Conservation (phyloP, 2,888 invertebrate genomes). For the Cosmorhoe ocellata region DNA sequence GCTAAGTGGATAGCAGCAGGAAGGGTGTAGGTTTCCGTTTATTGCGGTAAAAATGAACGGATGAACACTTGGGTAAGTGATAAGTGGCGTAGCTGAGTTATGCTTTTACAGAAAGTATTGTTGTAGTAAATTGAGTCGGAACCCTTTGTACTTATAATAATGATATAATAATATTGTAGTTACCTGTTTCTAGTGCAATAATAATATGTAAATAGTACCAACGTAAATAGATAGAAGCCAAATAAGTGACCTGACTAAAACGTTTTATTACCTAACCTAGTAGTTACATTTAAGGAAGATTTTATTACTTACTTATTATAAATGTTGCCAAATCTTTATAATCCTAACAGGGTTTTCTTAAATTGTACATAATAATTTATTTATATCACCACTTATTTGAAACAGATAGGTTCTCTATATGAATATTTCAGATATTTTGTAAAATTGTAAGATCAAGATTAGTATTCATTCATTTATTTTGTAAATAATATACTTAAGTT, state of each 20-base stretch:
- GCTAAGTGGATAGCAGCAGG: no score
- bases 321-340: conserved; percentile 51
- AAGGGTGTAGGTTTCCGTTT: neutral
- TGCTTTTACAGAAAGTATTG: neutral
- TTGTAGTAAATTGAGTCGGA: neutral
- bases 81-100: neutral
- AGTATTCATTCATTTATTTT: conserved; percentile 10
- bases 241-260: no score
- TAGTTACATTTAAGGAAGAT: neutral
- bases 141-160: conserved; percentile 2
- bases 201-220: conserved; percentile 9
- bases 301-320: neutral
- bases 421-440: neutral
- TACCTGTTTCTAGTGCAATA: conserved; percentile 39
- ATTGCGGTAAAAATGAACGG: neutral
- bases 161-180: conserved; percentile 14
- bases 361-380: conserved; percentile 25
- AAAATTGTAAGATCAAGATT: neutral
- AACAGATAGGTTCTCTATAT: neutral
- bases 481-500: conserved; percentile 22
- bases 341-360: conserved; percentile 54
- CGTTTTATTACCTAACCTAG: neutral
- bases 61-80: neutral
- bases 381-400: neutral
- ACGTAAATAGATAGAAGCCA: no score